Conservation (phyloP, 2,797 vertebrate species). For the Carapus acus region DNA sequence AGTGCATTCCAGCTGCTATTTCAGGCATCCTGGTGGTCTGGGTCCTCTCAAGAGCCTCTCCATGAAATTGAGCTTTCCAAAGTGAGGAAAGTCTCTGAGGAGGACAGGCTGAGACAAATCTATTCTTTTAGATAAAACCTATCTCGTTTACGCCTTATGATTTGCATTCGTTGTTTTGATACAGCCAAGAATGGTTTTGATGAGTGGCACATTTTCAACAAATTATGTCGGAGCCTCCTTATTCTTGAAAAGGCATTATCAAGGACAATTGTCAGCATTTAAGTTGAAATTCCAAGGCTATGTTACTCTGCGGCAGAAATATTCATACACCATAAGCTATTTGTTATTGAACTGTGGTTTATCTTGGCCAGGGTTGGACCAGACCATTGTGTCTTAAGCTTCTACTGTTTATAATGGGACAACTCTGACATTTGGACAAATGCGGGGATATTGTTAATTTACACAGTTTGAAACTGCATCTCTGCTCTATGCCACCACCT, state of each 20-base stretch:
- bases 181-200: conserved; percentile 30
- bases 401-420: not conserved
- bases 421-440: conserved; percentile 2
- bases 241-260: not conserved
- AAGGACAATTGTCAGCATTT: not conserved
- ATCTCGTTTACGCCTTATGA: conserved; percentile 46
- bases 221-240: not conserved
- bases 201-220: not conserved
- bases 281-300: no score
- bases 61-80: conserved; percentile 44
- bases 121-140: conserved; percentile 37
- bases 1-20: conserved; percentile 66
- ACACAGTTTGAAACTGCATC: conserved; percentile 43
- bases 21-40: conserved; percentile 53
- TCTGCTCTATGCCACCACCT: conserved; percentile 40
- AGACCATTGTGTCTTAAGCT: not conserved
- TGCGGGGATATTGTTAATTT: conserved; percentile 35
- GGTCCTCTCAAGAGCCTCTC: conserved; percentile 29
- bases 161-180: conserved; percentile 30
- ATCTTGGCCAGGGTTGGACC: not conserved
- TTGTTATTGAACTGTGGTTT: not conserved
- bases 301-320: no score
- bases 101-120: not conserved
- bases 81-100: conserved; percentile 24
- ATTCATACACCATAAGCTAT: not conserved